Evolutionary conservation across 2,888 invertebrate species (phyloP).

Genomic region (Xanthorhoe spadicearia): DNA sequence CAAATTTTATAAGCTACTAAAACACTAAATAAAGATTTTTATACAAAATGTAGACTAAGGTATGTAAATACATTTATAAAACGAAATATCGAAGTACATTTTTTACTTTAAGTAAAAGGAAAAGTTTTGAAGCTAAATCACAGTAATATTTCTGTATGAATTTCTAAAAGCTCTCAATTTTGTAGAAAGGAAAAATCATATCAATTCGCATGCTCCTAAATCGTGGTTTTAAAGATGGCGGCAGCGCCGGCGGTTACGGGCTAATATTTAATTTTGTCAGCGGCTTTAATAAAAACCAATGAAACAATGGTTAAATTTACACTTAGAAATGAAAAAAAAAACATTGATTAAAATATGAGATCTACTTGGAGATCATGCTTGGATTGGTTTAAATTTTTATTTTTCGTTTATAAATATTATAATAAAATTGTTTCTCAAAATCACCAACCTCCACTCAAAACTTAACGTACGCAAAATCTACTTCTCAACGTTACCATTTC

Average conservation of each 20-base stretch:
- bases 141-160: conserved; percentile 19
- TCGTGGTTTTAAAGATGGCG: background rate
- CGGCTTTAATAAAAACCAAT: too few species aligned
- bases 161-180: conserved; percentile 19
- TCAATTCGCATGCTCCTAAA: conserved; percentile 35
- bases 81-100: background rate
- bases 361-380: too few species aligned
- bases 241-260: background rate
- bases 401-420: too few species aligned
- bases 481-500: background rate
- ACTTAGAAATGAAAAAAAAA: too few species aligned
- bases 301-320: too few species aligned
- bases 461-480: background rate
- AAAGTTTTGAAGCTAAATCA: conserved; percentile 21
- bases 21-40: background rate
- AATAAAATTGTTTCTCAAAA: too few species aligned
- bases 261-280: background rate
- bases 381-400: too few species aligned
- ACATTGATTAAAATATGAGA: too few species aligned
- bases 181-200: conserved; percentile 28
- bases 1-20: background rate
- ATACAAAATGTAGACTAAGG: background rate
- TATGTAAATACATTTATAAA: background rate
- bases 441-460: background rate
- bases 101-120: conserved; percentile 1